These are phyloP conservation scores for Stegodyphus dumicola DNA, from an alignment of 1,140 invertebrate species.

Conservation along the genomic window DNA sequence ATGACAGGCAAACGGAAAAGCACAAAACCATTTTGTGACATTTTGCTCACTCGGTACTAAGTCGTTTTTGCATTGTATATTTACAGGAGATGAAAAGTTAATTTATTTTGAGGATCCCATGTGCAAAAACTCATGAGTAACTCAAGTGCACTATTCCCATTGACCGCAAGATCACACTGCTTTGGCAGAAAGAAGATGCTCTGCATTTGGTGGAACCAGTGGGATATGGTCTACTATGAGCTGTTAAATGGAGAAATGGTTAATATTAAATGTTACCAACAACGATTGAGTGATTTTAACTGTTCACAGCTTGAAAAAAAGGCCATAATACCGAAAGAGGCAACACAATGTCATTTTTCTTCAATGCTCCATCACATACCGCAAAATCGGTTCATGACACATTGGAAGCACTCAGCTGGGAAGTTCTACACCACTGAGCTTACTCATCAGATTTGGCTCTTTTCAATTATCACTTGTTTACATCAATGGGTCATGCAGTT, in stretches of 20 bases:
- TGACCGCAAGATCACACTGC: too few relatives aligned
- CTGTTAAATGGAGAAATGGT: not conserved
- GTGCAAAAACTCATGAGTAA: too few relatives aligned
- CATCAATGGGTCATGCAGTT: not conserved
- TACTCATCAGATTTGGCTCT: not conserved
- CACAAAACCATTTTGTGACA: too few relatives aligned
- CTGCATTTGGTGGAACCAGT: not conserved
- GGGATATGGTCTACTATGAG: not conserved
- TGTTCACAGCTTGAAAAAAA: not conserved
- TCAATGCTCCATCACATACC: not conserved
- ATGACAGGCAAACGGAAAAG: too few relatives aligned
- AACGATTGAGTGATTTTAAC: not conserved
- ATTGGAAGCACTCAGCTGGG: too few relatives aligned
- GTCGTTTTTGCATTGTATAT: too few relatives aligned
- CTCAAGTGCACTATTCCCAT: too few relatives aligned
- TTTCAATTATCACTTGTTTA: not conserved
- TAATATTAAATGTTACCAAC: not conserved
- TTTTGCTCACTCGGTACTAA: too few relatives aligned
- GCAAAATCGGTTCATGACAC: not conserved
- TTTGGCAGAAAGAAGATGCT: not conserved
- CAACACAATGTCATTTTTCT: not conserved
- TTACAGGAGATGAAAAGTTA: too few relatives aligned
- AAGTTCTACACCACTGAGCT: not conserved
- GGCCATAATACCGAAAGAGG: not conserved
- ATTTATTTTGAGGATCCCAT: too few relatives aligned